Evolutionary conservation across 2,113 vertebrate genomes (phyloP), one percentile per base, ranked within the genome.

Genomic region (Willisornis vidua): DNA sequence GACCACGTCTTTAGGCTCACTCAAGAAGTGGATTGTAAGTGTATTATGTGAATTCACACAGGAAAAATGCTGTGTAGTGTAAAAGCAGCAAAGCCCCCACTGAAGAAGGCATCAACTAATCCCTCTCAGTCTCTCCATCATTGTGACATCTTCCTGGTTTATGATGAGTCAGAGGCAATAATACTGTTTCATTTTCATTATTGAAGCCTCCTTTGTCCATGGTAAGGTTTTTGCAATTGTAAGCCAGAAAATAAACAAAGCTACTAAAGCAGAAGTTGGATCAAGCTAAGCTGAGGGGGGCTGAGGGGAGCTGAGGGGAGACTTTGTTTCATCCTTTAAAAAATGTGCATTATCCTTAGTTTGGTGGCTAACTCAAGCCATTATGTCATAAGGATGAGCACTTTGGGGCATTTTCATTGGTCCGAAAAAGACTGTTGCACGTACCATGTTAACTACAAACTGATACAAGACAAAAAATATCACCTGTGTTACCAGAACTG

Each of bases 361-460:
- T 82, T 61, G 37, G 24, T 82, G 39, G 7, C 29, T 70, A 39
- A 33, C 25, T 85, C 52, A 67, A 80, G 12, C 7, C 3, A 26
- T 41, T 75, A 28, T 48, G 20, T 52, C 54, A 8, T 39, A 70
- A 71, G 12, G 49, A 55, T 45, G 37, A 75, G 24, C 6, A 11
- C 19, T 65, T 65, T 9, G 4, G 31, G 19, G 3, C 12, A 33
- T 62, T 89, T 87, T 19, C 31, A 84, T 33, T 63, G 29, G 24
- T 59, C 45, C 73, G 58, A 46, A 76, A 67, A 19, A 31, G 37
- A 8, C 0, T 10, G 33, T n/a, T 71, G 23, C 4, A 3, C 0
- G 0, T 55, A 39, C 39, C 15, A 7, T 33, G 20, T 45, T 63
- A 82, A 61, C 23, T 68, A 37, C 29, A 85, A 63, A 87, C 6